These are phyloP conservation scores for Propsilocerus akamusi DNA, from an alignment of 1,140 invertebrate species.

Conservation along the genomic window DNA sequence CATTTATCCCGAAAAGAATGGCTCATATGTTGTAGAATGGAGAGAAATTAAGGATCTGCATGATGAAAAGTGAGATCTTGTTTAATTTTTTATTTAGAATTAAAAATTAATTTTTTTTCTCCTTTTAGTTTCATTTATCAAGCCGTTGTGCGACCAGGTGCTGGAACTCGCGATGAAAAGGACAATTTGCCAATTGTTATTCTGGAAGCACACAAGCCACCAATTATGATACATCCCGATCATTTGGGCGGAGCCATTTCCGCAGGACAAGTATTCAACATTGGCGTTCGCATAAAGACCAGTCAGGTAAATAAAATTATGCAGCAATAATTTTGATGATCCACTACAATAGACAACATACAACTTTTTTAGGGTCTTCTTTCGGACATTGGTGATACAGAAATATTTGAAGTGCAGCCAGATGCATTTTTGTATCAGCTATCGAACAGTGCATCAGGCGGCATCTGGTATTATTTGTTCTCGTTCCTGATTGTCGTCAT, in stretches of 20 bases:
- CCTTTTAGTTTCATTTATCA: slow-evolving; percentile 9
- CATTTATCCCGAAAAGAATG: slow-evolving; percentile 30
- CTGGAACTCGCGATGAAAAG: background rate
- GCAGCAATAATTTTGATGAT: background rate
- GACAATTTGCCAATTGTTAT: background rate
- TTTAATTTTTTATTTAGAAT: slow-evolving; percentile 6
- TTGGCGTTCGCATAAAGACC: slow-evolving; percentile 6
- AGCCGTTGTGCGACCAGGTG: slow-evolving; percentile 1
- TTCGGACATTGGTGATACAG: slow-evolving; percentile 7
- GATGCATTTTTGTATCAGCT: slow-evolving; percentile 2
- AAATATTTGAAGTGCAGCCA: slow-evolving; percentile 5
- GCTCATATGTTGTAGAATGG: slow-evolving; percentile 43
- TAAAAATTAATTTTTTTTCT: background rate
- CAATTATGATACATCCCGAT: slow-evolving; percentile 1
- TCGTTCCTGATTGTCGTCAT: slow-evolving; percentile 31
- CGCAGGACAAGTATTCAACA: slow-evolving; percentile 5
- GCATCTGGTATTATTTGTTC: slow-evolving; percentile 20
- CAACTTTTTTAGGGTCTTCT: background rate
- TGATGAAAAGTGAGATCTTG: slow-evolving; percentile 7
- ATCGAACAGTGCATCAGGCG: slow-evolving; percentile 11
- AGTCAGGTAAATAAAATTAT: background rate
- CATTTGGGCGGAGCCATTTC: background rate
- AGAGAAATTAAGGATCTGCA: slow-evolving; percentile 6
- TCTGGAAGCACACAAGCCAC: background rate
- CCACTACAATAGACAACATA: background rate